Conservation (phyloP, 1,140 invertebrate genomes). For the Drosophila carrolli region DNA sequence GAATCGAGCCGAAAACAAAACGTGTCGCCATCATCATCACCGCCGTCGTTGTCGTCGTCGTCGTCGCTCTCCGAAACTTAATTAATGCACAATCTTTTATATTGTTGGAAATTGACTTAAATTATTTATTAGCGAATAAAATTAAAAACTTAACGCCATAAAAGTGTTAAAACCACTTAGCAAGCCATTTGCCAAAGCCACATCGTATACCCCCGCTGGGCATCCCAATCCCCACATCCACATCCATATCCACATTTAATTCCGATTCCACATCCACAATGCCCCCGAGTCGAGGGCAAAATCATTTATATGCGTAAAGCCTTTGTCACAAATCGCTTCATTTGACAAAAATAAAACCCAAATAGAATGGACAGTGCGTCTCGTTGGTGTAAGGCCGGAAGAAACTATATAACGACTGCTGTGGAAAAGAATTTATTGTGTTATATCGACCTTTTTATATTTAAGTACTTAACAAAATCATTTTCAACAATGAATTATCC, state of each 20-base stretch:
- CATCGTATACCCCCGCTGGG: neutral
- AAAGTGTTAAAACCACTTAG: conserved; percentile 84
- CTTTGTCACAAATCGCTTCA: conserved; percentile 60
- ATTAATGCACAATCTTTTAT: conserved; percentile 78
- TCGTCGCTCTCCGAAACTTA: conserved; percentile 57
- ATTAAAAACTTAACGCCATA: conserved; percentile 84
- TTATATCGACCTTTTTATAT: too few relatives aligned
- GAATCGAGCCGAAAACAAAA: conserved; percentile 50
- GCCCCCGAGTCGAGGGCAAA: conserved; percentile 43
- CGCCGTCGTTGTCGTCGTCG: neutral
- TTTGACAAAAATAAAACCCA: conserved; percentile 36
- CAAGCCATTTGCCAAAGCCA: conserved; percentile 78
- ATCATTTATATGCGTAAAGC: conserved; percentile 56
- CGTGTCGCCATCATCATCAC: conserved; percentile 53
- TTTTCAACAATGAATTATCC: too few relatives aligned
- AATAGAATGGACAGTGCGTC: conserved; percentile 27
- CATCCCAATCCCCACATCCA: neutral
- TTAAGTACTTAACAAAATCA: too few relatives aligned
- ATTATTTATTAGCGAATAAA: conserved; percentile 84
- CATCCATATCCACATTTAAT: conserved; percentile 8
- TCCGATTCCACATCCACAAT: conserved; percentile 40
- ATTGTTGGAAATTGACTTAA: conserved; percentile 76
- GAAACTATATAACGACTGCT: too few relatives aligned
- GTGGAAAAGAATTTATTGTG: too few relatives aligned
- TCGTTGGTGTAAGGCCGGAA: neutral